These are phyloP conservation scores for Ictinia mississippiensis DNA, from an alignment of 2,797 vertebrate species.

Conservation along the genomic window DNA sequence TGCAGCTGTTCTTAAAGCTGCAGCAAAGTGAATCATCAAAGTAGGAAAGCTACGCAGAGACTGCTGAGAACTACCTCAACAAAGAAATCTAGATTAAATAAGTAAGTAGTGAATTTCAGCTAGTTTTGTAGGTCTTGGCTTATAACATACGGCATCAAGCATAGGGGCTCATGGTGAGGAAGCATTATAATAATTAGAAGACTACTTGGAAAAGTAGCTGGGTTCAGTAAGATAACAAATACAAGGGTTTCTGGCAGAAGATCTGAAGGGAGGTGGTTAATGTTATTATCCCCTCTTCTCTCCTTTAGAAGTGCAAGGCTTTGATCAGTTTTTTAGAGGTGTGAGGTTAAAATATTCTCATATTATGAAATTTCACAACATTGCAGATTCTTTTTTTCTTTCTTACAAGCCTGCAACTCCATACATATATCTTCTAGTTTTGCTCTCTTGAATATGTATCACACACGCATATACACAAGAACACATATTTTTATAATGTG, in stretches of 20 bases:
- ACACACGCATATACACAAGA: background rate
- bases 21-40: background rate
- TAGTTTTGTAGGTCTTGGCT: background rate
- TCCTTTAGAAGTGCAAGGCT: background rate
- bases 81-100: background rate
- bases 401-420: background rate
- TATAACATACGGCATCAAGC: background rate
- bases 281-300: background rate
- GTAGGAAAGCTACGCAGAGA: background rate
- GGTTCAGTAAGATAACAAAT: background rate
- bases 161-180: background rate
- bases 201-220: background rate
- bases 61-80: background rate
- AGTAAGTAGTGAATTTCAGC: background rate
- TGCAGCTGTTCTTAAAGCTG: background rate
- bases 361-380: background rate
- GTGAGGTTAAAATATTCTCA: background rate
- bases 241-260: background rate
- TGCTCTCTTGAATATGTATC: background rate
- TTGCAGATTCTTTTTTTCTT: background rate
- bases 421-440: background rate
- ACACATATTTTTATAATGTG: background rate
- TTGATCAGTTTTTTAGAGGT: background rate
- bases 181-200: background rate
- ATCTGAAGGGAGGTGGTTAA: background rate